Percentiles rank a stretch among this genome's conserved stretches.
Evolutionary conservation across 2,113 vertebrate genomes (phyloP).

Genomic region (Xenus cinereus): DNA sequence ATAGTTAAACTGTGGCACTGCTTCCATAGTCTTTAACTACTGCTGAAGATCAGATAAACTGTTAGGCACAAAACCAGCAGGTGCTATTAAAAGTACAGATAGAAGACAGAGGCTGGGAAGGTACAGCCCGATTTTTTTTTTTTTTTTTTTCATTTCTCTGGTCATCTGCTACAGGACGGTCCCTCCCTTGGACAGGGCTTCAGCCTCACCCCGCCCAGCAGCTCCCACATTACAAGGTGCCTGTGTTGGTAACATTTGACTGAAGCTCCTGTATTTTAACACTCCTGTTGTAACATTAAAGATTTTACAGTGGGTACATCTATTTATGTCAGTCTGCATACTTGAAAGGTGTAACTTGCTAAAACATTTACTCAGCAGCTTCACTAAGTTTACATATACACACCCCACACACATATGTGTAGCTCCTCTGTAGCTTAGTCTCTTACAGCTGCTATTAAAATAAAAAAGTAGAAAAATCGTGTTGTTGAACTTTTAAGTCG

Average conservation of each 20-base stretch:
- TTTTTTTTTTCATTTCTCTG: not conserved
- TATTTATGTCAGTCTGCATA: not conserved
- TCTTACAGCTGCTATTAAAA: not conserved
- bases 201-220: not conserved
- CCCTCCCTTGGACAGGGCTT: not conserved
- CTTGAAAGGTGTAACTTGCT: not conserved
- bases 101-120: not conserved
- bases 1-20: not conserved
- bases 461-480: not conserved
- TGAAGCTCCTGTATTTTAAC: not conserved
- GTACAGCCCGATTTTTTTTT: not conserved
- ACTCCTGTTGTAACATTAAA: not conserved
- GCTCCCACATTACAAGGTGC: rapidly evolving
- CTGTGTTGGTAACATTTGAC: not conserved
- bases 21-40: not conserved
- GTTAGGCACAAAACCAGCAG: not conserved
- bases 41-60: not conserved
- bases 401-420: not conserved
- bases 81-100: not conserved
- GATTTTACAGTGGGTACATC: not conserved
- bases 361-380: not conserved
- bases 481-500: not conserved
- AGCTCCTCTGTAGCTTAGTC: not conserved
- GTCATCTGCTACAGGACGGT: not conserved
- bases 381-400: not conserved